phyloP scores from a whole-genome alignment of 2,797 vertebrate species.

The Lemur catta region DNA sequence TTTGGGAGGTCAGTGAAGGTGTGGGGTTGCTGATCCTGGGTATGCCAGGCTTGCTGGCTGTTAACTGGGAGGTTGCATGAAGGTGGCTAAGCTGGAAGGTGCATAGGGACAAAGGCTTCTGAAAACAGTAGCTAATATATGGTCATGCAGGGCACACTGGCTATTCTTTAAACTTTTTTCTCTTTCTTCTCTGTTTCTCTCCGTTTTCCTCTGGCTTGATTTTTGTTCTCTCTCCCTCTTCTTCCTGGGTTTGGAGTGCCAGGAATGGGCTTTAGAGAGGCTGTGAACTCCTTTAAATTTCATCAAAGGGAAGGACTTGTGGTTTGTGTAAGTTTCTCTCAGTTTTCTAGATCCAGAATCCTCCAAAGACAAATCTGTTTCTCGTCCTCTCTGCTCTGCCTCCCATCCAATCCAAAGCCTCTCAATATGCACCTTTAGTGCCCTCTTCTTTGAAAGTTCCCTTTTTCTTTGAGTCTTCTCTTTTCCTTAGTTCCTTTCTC shows the following conservation, averaged over 20 bases:
- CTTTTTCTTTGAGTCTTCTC: background rate
- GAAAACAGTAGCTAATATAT: background rate
- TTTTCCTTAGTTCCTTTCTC: background rate
- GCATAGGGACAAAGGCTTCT: background rate
- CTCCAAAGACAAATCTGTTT: background rate
- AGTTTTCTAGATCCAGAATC: background rate
- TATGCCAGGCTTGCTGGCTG: background rate
- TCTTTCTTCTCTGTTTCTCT: conserved; percentile 10
- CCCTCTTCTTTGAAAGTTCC: background rate
- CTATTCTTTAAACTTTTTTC: background rate
- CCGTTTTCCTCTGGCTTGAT: background rate
- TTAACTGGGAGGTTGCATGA: background rate
- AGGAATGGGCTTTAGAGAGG: conserved; percentile 13
- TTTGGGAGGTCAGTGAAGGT: conserved; percentile 14
- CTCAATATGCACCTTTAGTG: background rate
- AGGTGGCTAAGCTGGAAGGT: background rate
- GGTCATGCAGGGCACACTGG: background rate
- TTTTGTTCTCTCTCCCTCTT: background rate
- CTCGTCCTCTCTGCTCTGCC: background rate
- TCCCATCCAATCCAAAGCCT: background rate
- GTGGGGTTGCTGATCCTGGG: background rate
- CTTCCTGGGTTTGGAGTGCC: background rate
- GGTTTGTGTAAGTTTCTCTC: background rate
- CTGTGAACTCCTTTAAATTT: background rate
- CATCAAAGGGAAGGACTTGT: background rate